Conservation (phyloP, 2,888 invertebrate species). For the Uropetala carovei region DNA sequence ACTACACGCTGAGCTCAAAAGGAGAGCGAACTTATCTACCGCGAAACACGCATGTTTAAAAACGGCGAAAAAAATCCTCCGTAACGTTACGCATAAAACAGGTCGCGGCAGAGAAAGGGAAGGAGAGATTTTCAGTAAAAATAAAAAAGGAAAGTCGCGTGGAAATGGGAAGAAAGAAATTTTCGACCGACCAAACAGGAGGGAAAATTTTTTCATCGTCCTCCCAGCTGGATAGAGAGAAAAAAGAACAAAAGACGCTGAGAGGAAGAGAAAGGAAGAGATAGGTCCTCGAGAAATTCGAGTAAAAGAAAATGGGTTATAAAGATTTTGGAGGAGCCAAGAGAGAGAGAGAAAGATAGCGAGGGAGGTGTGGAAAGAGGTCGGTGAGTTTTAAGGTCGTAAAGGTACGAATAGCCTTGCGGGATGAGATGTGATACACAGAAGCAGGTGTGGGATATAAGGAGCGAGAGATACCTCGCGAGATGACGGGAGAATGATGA, state of each 20-base stretch:
- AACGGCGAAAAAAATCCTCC: conserved; percentile 9
- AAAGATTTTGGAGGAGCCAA: background rate
- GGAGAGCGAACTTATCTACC: conserved; percentile 31
- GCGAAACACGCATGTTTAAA: conserved; percentile 30
- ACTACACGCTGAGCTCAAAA: background rate
- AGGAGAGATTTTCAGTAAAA: background rate
- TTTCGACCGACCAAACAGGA: background rate
- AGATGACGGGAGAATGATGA: conserved; percentile 57
- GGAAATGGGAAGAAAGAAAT: conserved; percentile 14
- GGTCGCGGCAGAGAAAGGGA: background rate
- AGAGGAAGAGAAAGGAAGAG: background rate
- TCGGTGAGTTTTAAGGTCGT: conserved; percentile 56
- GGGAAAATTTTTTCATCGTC: background rate
- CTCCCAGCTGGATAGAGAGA: background rate
- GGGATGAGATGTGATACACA: conserved; percentile 60
- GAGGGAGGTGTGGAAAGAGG: background rate
- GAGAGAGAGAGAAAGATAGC: background rate
- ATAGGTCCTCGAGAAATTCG: background rate
- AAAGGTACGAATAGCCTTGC: conserved; percentile 59
- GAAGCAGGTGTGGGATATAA: conserved; percentile 60
- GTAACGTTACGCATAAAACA: conserved; percentile 1
- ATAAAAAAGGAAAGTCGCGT: conserved; percentile 7
- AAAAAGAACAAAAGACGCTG: background rate
- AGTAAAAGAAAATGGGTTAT: background rate
- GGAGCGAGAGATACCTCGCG: conserved; percentile 37